These are phyloP conservation scores for Andrena trimmerana DNA, from an alignment of 2,888 invertebrate species.

Conservation along the genomic window DNA sequence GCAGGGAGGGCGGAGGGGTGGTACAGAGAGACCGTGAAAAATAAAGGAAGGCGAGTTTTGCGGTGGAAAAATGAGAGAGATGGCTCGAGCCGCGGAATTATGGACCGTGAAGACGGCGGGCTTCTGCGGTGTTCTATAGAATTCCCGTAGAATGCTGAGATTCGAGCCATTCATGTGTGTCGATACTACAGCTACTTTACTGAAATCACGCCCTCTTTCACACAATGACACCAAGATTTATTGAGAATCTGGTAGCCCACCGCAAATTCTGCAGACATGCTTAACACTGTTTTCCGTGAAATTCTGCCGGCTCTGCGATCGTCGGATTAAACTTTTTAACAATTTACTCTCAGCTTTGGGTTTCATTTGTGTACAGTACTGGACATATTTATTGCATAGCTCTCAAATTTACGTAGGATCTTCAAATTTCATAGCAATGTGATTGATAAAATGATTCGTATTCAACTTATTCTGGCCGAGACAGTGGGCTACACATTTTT, in stretches of 20 bases:
- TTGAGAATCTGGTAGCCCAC: constrained; percentile 7
- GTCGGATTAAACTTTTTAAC: not conserved
- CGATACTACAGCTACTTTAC: constrained; percentile 48
- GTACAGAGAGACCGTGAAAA: constrained; percentile 57
- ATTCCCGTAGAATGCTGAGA: constrained; percentile 54
- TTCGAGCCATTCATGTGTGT: constrained; percentile 28
- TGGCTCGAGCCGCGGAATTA: constrained; percentile 68
- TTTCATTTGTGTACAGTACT: not conserved
- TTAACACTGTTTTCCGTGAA: not conserved
- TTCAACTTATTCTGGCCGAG: no score
- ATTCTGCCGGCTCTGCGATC: not conserved
- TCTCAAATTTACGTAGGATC: no score
- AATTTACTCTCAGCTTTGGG: no score
- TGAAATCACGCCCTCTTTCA: constrained; percentile 59
- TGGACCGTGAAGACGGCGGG: constrained; percentile 31
- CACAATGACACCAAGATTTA: constrained; percentile 58
- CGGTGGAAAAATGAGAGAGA: constrained; percentile 67
- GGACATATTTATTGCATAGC: no score
- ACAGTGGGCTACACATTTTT: no score
- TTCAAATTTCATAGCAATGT: no score
- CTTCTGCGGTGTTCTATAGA: constrained; percentile 44
- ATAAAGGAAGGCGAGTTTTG: constrained; percentile 58
- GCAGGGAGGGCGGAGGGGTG: constrained; percentile 7
- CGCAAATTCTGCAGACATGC: no score
- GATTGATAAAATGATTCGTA: no score